These are phyloP conservation scores for Campylomormyrus numenius DNA, from an alignment of 2,113 vertebrate species.

Conservation along the genomic window DNA sequence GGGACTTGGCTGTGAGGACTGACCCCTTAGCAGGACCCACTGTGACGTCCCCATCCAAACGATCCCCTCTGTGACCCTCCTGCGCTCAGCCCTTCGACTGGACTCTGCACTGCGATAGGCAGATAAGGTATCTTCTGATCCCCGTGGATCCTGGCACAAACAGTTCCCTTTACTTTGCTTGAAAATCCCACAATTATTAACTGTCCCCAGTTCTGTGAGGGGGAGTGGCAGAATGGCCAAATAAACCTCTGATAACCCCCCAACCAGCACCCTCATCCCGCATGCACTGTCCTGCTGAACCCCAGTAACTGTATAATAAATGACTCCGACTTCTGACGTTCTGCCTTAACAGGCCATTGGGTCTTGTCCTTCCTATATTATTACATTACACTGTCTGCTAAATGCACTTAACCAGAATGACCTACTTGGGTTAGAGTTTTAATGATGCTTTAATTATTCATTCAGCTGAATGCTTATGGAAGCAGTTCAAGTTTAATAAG, in stretches of 20 bases:
- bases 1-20: not conserved
- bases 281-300: not conserved
- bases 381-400: not conserved
- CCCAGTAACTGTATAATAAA: not conserved
- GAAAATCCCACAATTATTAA: constrained; percentile 22
- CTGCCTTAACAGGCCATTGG: not conserved
- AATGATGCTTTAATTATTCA: not conserved
- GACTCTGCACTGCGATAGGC: constrained; percentile 13
- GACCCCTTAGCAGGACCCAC: not conserved
- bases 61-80: not conserved
- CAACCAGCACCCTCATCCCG: not conserved
- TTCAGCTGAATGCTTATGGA: not conserved
- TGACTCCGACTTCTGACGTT: not conserved
- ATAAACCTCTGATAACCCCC: not conserved
- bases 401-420: not conserved
- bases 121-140: constrained; percentile 23
- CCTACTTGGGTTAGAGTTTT: not conserved
- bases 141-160: constrained; percentile 11
- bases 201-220: not conserved
- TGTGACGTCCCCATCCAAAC: not conserved
- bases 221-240: not conserved
- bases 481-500: not conserved
- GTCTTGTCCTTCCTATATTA: not conserved
- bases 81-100: not conserved
- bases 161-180: not conserved